Conservation (phyloP, 2,113 vertebrate genomes). For the Origma solitaria region DNA sequence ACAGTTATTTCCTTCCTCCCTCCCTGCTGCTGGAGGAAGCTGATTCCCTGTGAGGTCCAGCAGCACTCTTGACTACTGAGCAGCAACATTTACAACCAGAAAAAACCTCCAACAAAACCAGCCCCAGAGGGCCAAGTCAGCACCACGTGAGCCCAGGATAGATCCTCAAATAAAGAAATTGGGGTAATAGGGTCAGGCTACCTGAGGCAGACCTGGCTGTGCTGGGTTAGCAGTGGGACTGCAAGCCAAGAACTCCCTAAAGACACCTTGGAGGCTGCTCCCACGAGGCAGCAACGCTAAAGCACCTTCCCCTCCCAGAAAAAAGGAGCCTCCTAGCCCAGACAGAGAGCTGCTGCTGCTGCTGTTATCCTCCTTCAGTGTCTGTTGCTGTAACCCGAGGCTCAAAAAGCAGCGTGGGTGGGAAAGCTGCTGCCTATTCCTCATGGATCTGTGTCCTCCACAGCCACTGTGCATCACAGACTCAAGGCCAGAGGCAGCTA, state of each 20-base stretch:
- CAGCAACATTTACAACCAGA: not conserved
- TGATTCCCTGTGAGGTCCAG: not conserved
- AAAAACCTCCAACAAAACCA: not conserved
- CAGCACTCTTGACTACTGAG: not conserved
- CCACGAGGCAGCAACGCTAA: not conserved
- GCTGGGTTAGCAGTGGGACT: not conserved
- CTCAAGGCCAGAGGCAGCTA: not conserved
- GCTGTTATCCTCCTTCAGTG: not conserved
- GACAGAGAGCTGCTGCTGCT: not conserved
- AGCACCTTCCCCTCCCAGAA: not conserved
- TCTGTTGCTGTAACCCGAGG: not conserved
- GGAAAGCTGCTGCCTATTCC: not conserved
- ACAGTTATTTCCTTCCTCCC: slow-evolving; percentile 22
- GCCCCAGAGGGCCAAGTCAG: not conserved
- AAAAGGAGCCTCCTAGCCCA: not conserved
- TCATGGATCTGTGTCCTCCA: not conserved
- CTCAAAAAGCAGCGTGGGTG: not conserved
- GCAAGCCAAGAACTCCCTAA: not conserved
- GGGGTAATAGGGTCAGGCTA: not conserved
- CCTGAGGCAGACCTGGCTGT: not conserved
- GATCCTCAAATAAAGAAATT: not conserved
- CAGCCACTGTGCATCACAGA: accelerated
- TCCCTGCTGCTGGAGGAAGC: not conserved
- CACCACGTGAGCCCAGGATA: not conserved
- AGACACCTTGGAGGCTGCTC: not conserved